These are phyloP conservation scores for Limnothrissa miodon DNA, from an alignment of 2,113 vertebrate species.

Conservation along the genomic window DNA sequence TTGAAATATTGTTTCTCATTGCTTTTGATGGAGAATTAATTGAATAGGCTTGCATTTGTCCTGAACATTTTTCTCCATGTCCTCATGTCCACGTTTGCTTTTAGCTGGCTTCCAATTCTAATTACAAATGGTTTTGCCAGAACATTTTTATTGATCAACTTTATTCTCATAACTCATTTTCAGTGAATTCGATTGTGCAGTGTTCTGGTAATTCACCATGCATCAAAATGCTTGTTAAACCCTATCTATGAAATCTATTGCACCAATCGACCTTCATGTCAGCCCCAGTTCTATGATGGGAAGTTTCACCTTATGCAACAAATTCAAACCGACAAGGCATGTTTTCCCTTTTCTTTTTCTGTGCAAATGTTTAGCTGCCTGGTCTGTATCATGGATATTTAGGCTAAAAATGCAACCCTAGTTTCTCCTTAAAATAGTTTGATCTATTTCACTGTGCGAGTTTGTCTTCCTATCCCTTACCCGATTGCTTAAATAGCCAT, in stretches of 20 bases:
- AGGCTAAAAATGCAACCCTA: neutral
- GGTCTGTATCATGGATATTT: neutral
- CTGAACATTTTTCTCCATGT: neutral
- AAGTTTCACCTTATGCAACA: neutral
- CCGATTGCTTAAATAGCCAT: neutral
- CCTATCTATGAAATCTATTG: slow-evolving; percentile 4
- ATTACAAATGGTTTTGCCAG: slow-evolving; percentile 24
- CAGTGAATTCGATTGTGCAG: slow-evolving; percentile 25
- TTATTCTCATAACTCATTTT: slow-evolving; percentile 20
- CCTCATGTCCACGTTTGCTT: neutral
- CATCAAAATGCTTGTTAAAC: neutral
- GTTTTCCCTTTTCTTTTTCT: neutral
- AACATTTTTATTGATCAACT: slow-evolving; percentile 8
- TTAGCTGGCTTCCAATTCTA: slow-evolving; percentile 20
- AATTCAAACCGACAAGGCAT: neutral
- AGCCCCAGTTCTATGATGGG: neutral
- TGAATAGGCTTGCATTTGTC: neutral
- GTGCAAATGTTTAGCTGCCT: neutral
- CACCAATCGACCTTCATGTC: slow-evolving; percentile 32
- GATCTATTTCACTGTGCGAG: too few relatives aligned
- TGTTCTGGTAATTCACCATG: neutral
- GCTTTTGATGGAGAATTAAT: neutral
- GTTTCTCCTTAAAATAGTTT: neutral
- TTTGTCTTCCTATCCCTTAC: neutral
- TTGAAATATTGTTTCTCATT: neutral